Evolutionary conservation across 2,113 vertebrate species (phyloP), one percentile per base, ranked within the genome.

Genomic region (Illadopsis cleaveri): DNA sequence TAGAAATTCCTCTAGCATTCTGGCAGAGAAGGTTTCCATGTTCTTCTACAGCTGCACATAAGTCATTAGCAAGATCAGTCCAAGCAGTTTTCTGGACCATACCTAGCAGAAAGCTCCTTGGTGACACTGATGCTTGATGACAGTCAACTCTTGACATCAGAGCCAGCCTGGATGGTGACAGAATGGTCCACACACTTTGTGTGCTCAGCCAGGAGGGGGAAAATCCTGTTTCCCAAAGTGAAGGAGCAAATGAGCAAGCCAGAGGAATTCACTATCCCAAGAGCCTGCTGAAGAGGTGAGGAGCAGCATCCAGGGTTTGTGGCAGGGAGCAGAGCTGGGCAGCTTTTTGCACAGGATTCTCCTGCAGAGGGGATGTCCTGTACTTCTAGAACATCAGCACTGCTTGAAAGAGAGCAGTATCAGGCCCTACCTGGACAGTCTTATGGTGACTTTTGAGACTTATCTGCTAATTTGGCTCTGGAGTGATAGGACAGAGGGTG

Each of bases 91-190:
- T 80, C 90, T 95, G 76, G 82, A 85, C 79, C 71, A 54, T 94
- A 94, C 90, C 87, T 94, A 92, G 86, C 50, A 93, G 66, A 94
- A 94, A 85, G 44, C n/a, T 93, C 89, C 68, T 47, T 62, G 60
- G 93, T 90, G 93, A 82, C 91, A 89, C 27, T 90, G 92, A 94
- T 86, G 82, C 86, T 87, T 86, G 92, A 95, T 93, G 94, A 96
- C 94, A 96, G 85, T 96, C 78, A 95, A 3, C 91, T 93, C 93
- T 56, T 94, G 66, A 91, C 95, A 94, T 76, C 62, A 86, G 93
- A 94, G 85, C 85, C 82, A 95, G 90, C 62, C 9, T 77, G 87
- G 87, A 86, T 81, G 47, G 93, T 91, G 95, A 96, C 82, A 92
- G 61, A 96, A 87, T 0, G 61, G 75, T 83, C 54, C 88, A 82